phyloP scores from a whole-genome alignment of 2,797 vertebrate genomes.

The Delichon dasypus region DNA sequence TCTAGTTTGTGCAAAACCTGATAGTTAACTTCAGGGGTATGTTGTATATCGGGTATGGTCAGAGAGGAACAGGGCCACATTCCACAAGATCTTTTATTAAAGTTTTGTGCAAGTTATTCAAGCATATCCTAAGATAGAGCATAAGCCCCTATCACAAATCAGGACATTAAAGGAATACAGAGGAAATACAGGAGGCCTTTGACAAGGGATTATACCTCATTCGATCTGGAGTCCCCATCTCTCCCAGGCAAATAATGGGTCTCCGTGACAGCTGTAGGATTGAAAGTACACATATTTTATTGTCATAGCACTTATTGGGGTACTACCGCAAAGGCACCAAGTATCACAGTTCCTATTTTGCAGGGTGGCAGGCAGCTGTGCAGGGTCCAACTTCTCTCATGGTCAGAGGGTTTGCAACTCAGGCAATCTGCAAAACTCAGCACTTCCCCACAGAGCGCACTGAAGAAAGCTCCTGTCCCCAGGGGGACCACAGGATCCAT shows the following conservation, averaged over 20 bases:
- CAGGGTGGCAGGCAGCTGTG: neutral
- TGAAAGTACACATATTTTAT: neutral
- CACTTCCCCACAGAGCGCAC: neutral
- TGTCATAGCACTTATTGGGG: neutral
- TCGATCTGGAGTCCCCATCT: neutral
- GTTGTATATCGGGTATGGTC: fast-evolving
- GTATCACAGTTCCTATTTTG: neutral
- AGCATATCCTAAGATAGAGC: neutral
- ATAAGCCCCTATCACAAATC: neutral
- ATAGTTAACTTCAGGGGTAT: neutral
- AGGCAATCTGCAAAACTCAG: neutral
- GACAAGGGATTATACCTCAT: neutral
- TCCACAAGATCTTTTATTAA: neutral
- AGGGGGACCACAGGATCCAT: neutral
- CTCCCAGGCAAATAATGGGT: neutral
- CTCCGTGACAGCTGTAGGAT: neutral
- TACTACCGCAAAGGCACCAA: neutral
- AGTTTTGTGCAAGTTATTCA: neutral
- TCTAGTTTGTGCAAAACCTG: neutral
- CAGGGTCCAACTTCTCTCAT: neutral
- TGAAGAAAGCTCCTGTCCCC: neutral
- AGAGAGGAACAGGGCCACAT: neutral
- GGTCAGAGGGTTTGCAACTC: neutral
- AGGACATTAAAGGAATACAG: neutral
- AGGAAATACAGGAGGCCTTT: constrained; percentile 3